Evolutionary conservation across 2,888 invertebrate genomes (phyloP).

Genomic region (Melanchra persicariae): DNA sequence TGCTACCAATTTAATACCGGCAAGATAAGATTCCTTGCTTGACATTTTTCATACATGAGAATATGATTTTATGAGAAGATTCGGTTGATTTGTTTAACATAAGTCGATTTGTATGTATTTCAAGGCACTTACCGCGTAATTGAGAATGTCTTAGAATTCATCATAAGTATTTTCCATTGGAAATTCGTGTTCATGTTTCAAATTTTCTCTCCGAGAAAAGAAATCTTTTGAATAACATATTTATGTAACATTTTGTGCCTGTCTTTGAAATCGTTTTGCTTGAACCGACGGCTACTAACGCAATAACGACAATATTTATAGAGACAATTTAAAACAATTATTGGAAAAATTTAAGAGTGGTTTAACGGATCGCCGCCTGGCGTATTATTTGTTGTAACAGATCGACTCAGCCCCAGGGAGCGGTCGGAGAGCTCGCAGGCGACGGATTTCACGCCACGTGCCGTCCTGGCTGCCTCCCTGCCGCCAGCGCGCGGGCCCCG

Average conservation of each 20-base stretch:
- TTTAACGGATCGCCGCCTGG: conserved; percentile 67
- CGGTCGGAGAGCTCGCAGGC: conserved; percentile 58
- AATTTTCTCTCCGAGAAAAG: neutral
- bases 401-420: conserved; percentile 68
- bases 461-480: conserved; percentile 39
- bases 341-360: conserved; percentile 68
- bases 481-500: conserved; percentile 28
- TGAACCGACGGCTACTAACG: conserved; percentile 21
- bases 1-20: conserved; percentile 49
- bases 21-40: conserved; percentile 15
- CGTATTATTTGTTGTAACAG: conserved; percentile 72
- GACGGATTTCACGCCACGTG: conserved; percentile 61
- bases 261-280: neutral
- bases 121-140: conserved; percentile 31
- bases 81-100: conserved; percentile 29
- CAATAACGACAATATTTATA: conserved; percentile 51
- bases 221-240: conserved; percentile 2
- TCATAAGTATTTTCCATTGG: conserved; percentile 7
- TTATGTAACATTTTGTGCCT: neutral
- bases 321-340: conserved; percentile 64
- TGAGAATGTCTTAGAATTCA: conserved; percentile 31
- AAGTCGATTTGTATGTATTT: conserved; percentile 37
- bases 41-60: conserved; percentile 29
- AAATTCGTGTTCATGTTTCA: neutral
- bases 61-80: conserved; percentile 29